Conservation (phyloP, 2,797 vertebrate genomes). For the Morus bassanus region DNA sequence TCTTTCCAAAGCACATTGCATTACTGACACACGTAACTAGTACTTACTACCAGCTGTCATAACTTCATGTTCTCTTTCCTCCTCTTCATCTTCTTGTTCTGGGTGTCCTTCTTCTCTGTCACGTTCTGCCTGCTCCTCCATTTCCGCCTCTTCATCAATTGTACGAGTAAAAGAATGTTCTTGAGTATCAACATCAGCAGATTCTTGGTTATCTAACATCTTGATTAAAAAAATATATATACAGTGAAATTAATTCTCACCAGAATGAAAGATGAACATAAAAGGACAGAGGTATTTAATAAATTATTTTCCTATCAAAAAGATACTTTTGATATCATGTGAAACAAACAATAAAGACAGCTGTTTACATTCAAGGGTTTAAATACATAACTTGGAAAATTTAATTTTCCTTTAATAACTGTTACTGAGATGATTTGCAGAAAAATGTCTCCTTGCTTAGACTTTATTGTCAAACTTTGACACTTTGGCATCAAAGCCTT, state of each 20-base stretch:
- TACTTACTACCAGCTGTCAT: slow-evolving; percentile 98
- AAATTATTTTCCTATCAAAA: neutral
- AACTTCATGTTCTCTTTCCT: slow-evolving; percentile 94
- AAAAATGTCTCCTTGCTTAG: neutral
- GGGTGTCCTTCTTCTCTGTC: slow-evolving; percentile 92
- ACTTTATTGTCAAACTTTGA: neutral
- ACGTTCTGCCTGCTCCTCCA: slow-evolving; percentile 91
- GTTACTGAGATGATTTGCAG: neutral
- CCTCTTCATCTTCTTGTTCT: slow-evolving; percentile 94
- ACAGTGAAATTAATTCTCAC: neutral
- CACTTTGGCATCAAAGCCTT: neutral
- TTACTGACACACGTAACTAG: neutral
- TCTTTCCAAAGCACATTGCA: neutral
- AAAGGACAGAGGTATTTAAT: neutral
- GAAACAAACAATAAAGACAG: neutral
- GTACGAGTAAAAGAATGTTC: slow-evolving; percentile 94
- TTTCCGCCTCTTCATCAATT: slow-evolving; percentile 96
- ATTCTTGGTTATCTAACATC: slow-evolving; percentile 93
- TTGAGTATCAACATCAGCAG: slow-evolving; percentile 89
- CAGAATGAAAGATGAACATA: neutral
- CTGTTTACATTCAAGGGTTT: neutral
- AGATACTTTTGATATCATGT: neutral
- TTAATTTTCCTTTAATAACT: neutral
- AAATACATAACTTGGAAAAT: neutral
- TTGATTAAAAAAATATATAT: slow-evolving; percentile 45